Evolutionary conservation across 1,140 invertebrate species (phyloP).

Genomic region (Drosophila neocordata): DNA sequence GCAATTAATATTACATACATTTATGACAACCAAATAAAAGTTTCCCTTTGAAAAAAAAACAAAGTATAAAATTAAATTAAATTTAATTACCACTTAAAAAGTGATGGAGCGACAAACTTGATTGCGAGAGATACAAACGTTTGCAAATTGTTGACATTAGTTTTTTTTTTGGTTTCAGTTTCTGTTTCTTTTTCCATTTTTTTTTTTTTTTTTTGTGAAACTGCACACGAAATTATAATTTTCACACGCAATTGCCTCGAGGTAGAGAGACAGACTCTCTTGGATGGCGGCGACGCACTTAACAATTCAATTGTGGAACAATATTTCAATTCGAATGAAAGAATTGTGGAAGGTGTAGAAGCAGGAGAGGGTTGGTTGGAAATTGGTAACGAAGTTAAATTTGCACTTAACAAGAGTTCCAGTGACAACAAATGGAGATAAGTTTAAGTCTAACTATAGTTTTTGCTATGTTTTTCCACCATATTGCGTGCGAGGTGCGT

Average conservation of each 20-base stretch:
- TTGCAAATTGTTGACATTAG: constrained; percentile 76
- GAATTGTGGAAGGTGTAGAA: not conserved
- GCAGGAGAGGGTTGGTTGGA: not conserved
- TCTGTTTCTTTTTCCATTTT: constrained; percentile 10
- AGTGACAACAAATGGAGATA: constrained; percentile 63
- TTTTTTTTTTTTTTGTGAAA: constrained; percentile 10
- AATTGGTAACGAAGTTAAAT: constrained; percentile 43
- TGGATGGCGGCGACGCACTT: constrained; percentile 56
- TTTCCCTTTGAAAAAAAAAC: constrained; percentile 17
- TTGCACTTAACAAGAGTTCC: constrained; percentile 73
- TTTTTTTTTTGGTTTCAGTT: constrained; percentile 37
- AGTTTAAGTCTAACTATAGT: constrained; percentile 32
- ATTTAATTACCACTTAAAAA: constrained; percentile 76
- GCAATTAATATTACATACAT: not conserved
- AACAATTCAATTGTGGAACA: constrained; percentile 76
- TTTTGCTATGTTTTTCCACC: not conserved
- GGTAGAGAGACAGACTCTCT: not conserved
- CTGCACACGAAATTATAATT: constrained; percentile 78
- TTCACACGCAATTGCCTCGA: constrained; percentile 66
- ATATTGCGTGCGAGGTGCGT: constrained; percentile 57
- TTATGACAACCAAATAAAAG: not conserved
- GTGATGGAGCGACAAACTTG: constrained; percentile 46
- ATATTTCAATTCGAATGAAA: constrained; percentile 46
- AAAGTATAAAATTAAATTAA: constrained; percentile 66
- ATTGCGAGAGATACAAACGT: constrained; percentile 44